Evolutionary conservation across 2,797 vertebrate species (phyloP).

Genomic region (Neostethus bicornis): DNA sequence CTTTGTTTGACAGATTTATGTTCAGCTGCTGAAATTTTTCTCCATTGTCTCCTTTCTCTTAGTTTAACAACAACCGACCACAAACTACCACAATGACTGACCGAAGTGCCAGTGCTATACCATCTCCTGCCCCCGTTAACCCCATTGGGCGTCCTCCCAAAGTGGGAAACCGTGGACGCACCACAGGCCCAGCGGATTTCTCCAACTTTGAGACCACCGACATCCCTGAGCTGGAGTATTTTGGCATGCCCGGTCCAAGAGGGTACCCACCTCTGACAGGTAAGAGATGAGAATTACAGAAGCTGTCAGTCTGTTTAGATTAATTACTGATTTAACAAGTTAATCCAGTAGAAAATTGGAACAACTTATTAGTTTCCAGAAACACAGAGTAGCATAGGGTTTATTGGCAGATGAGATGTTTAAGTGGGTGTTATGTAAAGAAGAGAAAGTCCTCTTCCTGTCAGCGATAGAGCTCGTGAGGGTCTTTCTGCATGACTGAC

Average conservation of each 20-base stretch:
- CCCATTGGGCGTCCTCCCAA: conserved; percentile 53
- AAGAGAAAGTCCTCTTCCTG: conserved; percentile 35
- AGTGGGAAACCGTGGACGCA: conserved; percentile 79
- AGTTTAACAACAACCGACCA: conserved; percentile 5
- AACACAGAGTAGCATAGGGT: not conserved
- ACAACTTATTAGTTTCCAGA: too few species aligned
- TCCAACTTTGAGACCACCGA: conserved; percentile 84
- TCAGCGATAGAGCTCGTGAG: conserved; percentile 18
- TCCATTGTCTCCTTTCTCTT: conserved; percentile 3
- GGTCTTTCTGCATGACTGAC: conserved; percentile 28
- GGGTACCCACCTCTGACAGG: conserved; percentile 82
- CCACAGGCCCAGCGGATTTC: conserved; percentile 72
- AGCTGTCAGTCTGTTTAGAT: too few species aligned
- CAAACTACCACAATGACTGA: conserved; percentile 27
- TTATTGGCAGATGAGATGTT: conserved; percentile 3
- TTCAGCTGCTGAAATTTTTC: not conserved
- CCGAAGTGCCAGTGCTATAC: conserved; percentile 16
- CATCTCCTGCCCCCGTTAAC: conserved; percentile 28
- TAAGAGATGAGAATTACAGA: conserved; percentile 58
- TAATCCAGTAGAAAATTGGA: not conserved
- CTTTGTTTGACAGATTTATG: not conserved
- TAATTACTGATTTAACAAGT: too few species aligned
- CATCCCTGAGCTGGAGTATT: conserved; percentile 83
- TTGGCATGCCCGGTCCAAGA: conserved; percentile 77
- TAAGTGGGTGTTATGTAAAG: not conserved